A percentile compares a stretch with the other conserved stretches of the same genome.
Evolutionary conservation across 2,888 invertebrate species (phyloP).

Genomic region (Amblyteles armatorius): DNA sequence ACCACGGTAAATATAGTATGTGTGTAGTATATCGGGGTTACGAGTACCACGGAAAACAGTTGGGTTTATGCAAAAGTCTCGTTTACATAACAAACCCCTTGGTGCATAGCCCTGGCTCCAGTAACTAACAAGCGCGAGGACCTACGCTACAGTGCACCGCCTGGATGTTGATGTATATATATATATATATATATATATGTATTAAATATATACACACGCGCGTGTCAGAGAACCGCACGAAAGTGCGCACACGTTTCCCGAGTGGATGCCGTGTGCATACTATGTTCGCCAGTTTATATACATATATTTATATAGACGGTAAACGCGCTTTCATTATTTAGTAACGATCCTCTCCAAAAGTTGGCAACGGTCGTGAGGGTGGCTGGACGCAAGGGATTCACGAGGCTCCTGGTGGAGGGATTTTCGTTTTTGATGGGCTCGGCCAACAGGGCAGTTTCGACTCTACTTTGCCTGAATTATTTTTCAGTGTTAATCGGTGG

Average conservation of each 20-base stretch:
- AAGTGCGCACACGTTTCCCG: conserved; percentile 18
- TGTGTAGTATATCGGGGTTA: conserved; percentile 28
- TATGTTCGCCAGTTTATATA: neutral
- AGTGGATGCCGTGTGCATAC: conserved; percentile 23
- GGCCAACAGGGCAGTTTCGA: neutral
- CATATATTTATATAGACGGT: neutral
- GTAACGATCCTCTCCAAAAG: conserved; percentile 57
- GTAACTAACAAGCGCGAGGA: conserved; percentile 57
- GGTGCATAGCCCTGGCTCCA: conserved; percentile 45
- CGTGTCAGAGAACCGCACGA: conserved; percentile 42
- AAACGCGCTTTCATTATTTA: conserved; percentile 49
- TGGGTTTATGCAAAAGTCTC: conserved; percentile 71
- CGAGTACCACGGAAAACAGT: conserved; percentile 56
- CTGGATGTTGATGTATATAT: conserved; percentile 17
- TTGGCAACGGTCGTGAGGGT: conserved; percentile 24
- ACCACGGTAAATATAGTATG: neutral
- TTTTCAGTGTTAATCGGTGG: conserved; percentile 24
- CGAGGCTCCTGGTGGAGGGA: neutral
- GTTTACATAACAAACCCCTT: conserved; percentile 67
- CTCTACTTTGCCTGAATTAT: conserved; percentile 25
- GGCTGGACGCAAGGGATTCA: neutral
- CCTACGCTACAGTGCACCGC: conserved; percentile 31
- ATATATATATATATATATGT: neutral
- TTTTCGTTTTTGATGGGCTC: conserved; percentile 28
- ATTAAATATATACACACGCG: conserved; percentile 40